Base-by-base conservation (phyloP, 2,888 invertebrate genomes). In the Ichneumon xanthorius region DNA sequence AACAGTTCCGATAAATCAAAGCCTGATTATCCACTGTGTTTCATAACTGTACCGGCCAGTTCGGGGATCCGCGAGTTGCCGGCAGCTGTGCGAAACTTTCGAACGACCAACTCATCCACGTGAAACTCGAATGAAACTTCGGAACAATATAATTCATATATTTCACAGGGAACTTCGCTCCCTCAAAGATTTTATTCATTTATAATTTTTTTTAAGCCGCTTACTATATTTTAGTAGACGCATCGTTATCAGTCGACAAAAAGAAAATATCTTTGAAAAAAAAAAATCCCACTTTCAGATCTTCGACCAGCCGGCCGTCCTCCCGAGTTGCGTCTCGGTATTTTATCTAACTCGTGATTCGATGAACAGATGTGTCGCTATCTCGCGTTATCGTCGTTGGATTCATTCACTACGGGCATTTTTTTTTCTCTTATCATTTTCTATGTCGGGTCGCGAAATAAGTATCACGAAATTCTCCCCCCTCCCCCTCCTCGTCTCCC, bases 281-380 rank as follows among this genome's bases (percentile, higher is more conserved):
- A 45, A 45, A 16, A 14, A 45, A 45, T 16, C 45, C 45, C 11
- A 4, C 45, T 14, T 40, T 45, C 1, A 61, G 33, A 16, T 61
- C 3, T 30, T 16, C 14, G 16, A 26, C 26, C 3, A 33, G 61
- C 33, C 33, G 61, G 61, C 22, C 14, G 14, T 19, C 14, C 50
- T 72, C 30, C 22, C 55, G 65, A 33, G 40, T 30, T 65, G 63
- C 19, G 16, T 61, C 33, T 1, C 53, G 63, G 55, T 45, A 72
- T 67, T 67, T 22, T 11, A 16, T 50, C 19, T 19, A 45, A 65
- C 65, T 4, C 33, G 37, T 11, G 40, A 68, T 73, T 73, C 22
- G 78, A 78, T 68, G 68, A 83, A 63, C 70, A 73, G 7, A 75
- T 33, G 22, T 63, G 37, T 26, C 53, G 33, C 40, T 40, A 70